phyloP scores from a whole-genome alignment of 2,888 invertebrate genomes.

The Dyspetes luteomarginatus region DNA sequence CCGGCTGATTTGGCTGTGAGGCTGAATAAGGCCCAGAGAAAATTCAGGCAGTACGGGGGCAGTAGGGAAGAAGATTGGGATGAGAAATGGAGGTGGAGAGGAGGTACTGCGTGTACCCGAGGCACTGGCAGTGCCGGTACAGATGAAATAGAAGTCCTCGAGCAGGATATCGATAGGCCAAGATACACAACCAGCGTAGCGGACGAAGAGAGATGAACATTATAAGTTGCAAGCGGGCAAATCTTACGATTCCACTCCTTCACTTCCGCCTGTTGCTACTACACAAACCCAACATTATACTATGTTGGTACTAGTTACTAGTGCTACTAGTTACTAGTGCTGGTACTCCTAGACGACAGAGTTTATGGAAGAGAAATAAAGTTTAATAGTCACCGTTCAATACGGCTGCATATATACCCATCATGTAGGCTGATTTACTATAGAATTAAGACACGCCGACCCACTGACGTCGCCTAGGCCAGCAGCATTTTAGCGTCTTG shows the following conservation, averaged over 20 bases:
- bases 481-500: conserved; percentile 4
- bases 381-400: no score
- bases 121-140: conserved; percentile 37
- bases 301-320: no score
- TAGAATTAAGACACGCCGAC: not conserved
- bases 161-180: conserved; percentile 79
- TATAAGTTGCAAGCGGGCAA: conserved; percentile 23
- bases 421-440: not conserved
- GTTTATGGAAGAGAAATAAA: no score
- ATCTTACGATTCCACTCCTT: conserved; percentile 45
- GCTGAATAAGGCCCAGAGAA: conserved; percentile 10
- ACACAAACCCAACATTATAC: no score
- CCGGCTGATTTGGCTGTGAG: conserved; percentile 73
- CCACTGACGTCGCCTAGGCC: not conserved
- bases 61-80: not conserved
- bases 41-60: not conserved
- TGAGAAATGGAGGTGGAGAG: conserved; percentile 25
- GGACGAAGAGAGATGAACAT: conserved; percentile 73
- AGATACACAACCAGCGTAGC: conserved; percentile 79
- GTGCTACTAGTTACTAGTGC: no score
- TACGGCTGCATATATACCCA: no score
- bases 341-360: no score
- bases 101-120: conserved; percentile 38
- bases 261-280: no score
- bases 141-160: conserved; percentile 6